A percentile compares a stretch with the other conserved stretches of the same genome.
phyloP scores from a whole-genome alignment of 2,797 vertebrate species.

The Lateolabrax maculatus region DNA sequence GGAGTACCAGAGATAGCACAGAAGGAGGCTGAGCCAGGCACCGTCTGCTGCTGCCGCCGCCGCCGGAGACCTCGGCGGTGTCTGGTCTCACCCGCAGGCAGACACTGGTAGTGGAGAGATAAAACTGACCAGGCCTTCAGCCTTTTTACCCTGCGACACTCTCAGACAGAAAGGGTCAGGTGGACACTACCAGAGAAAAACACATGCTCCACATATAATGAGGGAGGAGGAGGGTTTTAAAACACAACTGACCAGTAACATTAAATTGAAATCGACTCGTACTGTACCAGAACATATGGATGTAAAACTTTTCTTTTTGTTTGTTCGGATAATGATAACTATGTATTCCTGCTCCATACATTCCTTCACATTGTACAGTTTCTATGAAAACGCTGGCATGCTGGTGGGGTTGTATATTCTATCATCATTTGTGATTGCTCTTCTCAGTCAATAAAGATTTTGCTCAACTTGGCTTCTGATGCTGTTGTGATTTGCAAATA shows the following conservation, averaged over 20 bases:
- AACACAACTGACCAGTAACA: slow-evolving; percentile 41
- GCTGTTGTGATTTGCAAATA: slow-evolving; percentile 3
- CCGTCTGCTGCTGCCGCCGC: slow-evolving; percentile 71
- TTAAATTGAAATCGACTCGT: slow-evolving; percentile 53
- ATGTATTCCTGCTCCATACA: slow-evolving; percentile 75
- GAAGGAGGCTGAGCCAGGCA: slow-evolving; percentile 54
- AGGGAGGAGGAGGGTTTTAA: slow-evolving; percentile 39
- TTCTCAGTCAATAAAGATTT: slow-evolving; percentile 81
- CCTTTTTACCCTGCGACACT: slow-evolving; percentile 17
- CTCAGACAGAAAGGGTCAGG: slow-evolving; percentile 22
- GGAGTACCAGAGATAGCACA: slow-evolving; percentile 47
- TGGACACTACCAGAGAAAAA: slow-evolving; percentile 45
- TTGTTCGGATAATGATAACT: slow-evolving; percentile 36
- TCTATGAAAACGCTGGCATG: slow-evolving; percentile 82
- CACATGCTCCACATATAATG: slow-evolving; percentile 35
- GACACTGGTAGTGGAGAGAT: slow-evolving; percentile 6
- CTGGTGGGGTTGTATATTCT: slow-evolving; percentile 83
- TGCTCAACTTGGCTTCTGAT: slow-evolving; percentile 69
- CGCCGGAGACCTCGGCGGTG: slow-evolving; percentile 59
- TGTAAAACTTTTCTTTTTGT: slow-evolving; percentile 60
- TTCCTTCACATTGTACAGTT: slow-evolving; percentile 83
- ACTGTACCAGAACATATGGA: slow-evolving; percentile 76
- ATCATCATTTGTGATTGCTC: slow-evolving; percentile 82
- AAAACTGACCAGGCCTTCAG: slow-evolving; percentile 26
- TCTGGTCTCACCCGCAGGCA: slow-evolving; percentile 40